phyloP scores from a whole-genome alignment of 2,797 vertebrate species.

The Carduelis carduelis region DNA sequence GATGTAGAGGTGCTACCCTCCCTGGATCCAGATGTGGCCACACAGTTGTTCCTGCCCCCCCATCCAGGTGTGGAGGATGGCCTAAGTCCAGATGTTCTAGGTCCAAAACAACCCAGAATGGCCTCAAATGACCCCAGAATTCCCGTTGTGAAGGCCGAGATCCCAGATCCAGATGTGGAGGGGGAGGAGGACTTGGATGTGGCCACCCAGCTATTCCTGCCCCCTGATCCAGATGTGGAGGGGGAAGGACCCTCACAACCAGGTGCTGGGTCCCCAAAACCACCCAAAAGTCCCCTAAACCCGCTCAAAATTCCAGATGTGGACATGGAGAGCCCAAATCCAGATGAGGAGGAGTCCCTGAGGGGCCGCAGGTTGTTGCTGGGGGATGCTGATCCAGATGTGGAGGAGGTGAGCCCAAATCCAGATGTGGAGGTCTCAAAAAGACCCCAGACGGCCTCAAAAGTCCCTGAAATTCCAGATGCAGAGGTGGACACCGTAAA shows the following conservation, averaged over 20 bases:
- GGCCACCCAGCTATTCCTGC: background rate
- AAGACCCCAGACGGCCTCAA: accelerated
- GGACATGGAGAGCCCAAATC: too few species aligned
- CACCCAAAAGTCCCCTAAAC: background rate
- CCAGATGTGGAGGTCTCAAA: background rate
- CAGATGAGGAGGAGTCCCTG: background rate
- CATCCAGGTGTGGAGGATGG: background rate
- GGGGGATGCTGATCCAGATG: background rate
- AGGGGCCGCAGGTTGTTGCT: background rate
- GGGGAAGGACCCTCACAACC: too few species aligned
- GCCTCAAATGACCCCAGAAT: background rate
- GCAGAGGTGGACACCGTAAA: background rate
- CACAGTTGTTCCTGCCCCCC: background rate
- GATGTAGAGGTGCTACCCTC: background rate
- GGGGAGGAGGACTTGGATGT: background rate
- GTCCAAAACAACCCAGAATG: background rate
- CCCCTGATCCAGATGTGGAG: background rate
- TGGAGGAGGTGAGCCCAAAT: background rate
- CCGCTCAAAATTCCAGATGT: background rate
- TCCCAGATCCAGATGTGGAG: background rate
- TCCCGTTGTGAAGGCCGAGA: accelerated
- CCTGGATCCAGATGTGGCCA: background rate
- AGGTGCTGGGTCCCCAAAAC: background rate
- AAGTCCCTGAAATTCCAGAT: background rate
- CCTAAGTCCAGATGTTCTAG: too few species aligned